These are phyloP conservation scores for Myotis davidii DNA, from an alignment of 2,113 vertebrate genomes.

Conservation along the genomic window DNA sequence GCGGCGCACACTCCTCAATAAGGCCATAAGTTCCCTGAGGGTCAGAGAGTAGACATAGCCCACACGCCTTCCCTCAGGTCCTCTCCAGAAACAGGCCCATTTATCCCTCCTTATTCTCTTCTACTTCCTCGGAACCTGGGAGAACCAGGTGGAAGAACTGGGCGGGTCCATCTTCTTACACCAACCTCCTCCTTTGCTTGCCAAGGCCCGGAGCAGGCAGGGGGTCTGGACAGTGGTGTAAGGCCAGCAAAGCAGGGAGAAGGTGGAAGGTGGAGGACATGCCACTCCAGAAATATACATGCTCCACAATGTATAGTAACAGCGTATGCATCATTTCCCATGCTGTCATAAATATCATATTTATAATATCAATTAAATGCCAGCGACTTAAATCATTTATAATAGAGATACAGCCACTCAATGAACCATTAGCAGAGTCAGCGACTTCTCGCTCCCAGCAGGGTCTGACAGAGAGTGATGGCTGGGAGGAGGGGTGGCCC, in stretches of 20 bases:
- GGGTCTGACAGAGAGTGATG: conserved; percentile 49
- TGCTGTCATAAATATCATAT: conserved; percentile 70
- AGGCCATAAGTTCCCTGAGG: background rate
- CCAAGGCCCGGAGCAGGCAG: background rate
- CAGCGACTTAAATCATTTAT: conserved; percentile 79
- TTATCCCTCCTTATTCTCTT: too few species aligned
- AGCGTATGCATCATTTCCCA: conserved; percentile 61
- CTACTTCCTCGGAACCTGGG: too few species aligned
- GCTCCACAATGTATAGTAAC: background rate
- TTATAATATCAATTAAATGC: conserved; percentile 81
- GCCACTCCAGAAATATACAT: background rate
- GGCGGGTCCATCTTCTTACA: background rate
- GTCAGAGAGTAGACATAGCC: background rate
- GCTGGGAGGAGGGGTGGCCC: background rate
- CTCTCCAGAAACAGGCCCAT: background rate
- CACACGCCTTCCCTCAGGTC: background rate
- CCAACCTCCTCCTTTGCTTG: background rate
- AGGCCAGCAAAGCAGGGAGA: background rate
- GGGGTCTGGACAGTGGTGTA: background rate
- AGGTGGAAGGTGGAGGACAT: background rate
- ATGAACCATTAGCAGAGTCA: conserved; percentile 76
- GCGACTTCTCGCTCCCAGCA: conserved; percentile 68
- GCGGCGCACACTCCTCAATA: rapidly evolving
- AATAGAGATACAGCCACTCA: conserved; percentile 72
- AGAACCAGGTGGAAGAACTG: background rate